Conservation (phyloP, 1,140 invertebrate genomes). For the Ostrea denselamellosa region DNA sequence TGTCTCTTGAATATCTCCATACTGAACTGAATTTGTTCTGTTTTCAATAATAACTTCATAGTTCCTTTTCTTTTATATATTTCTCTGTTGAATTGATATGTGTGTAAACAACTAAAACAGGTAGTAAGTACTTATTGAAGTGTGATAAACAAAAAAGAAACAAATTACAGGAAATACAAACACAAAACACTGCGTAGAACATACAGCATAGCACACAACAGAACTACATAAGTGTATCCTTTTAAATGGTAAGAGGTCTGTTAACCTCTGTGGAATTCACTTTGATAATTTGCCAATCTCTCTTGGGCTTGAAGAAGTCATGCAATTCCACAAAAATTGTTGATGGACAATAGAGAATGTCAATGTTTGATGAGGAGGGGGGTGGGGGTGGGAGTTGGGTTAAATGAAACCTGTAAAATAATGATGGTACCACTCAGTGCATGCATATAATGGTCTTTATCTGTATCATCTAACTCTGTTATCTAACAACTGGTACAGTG, state of each 20-base stretch:
- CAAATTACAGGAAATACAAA: not conserved
- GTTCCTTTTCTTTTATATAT: too few relatives aligned
- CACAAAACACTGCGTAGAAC: not conserved
- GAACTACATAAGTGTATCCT: not conserved
- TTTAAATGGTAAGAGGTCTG: not conserved
- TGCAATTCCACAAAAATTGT: not conserved
- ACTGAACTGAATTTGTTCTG: too few relatives aligned
- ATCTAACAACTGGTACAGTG: not conserved
- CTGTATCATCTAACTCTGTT: not conserved
- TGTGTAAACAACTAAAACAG: not conserved
- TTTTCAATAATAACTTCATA: too few relatives aligned
- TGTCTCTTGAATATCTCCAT: too few relatives aligned
- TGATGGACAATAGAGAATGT: not conserved
- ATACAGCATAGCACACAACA: not conserved
- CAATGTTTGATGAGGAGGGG: not conserved
- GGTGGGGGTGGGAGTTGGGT: not conserved
- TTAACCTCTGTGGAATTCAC: constrained; percentile 21
- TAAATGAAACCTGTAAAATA: not conserved
- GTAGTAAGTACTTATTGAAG: not conserved
- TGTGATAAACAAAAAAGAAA: not conserved
- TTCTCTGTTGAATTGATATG: too few relatives aligned
- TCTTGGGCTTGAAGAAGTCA: not conserved
- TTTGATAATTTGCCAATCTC: constrained; percentile 20
- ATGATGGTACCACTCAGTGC: not conserved
- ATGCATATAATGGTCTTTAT: not conserved